Percentiles rank a stretch among this genome's conserved stretches.
Evolutionary conservation across 1,140 invertebrate species (phyloP).

Genomic region (Temnothorax curvispinosus): DNA sequence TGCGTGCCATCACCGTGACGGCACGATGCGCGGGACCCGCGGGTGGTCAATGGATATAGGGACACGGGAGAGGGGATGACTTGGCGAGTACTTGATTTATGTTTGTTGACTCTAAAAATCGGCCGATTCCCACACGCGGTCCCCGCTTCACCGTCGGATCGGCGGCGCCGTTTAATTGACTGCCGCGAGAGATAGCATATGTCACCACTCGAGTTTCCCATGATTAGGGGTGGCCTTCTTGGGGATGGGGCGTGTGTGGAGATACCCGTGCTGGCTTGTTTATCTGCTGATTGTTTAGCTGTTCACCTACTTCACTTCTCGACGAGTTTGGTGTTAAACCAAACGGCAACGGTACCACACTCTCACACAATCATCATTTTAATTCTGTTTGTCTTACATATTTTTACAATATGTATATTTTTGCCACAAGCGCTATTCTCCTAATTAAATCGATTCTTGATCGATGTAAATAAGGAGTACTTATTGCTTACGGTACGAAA

Average conservation of each 20-base stretch:
- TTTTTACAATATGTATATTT: neutral
- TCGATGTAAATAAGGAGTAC: neutral
- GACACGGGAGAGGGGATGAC: conserved; percentile 19
- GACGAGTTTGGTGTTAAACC: neutral
- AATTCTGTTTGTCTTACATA: neutral
- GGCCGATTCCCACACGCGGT: conserved; percentile 75
- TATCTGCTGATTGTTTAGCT: conserved; percentile 3
- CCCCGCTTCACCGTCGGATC: conserved; percentile 7
- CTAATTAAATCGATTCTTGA: neutral
- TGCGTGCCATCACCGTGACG: conserved; percentile 60
- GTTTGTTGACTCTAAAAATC: conserved; percentile 81
- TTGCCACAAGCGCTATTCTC: neutral
- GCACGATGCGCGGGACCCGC: conserved; percentile 52
- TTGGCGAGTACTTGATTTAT: conserved; percentile 78
- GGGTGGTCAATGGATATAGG: conserved; percentile 63
- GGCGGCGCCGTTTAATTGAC: conserved; percentile 74
- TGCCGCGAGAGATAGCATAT: conserved; percentile 71
- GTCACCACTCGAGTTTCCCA: conserved; percentile 78
- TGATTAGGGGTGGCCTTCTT: conserved; percentile 63
- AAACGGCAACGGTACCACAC: neutral
- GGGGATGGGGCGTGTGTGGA: conserved; percentile 11
- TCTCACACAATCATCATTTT: neutral
- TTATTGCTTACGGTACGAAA: neutral
- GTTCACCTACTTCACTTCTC: neutral
- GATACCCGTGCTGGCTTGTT: neutral